Evolutionary conservation across 1,140 invertebrate species (phyloP), one percentile per base, ranked within the genome.

Genomic region (Cotesia chilonis): DNA sequence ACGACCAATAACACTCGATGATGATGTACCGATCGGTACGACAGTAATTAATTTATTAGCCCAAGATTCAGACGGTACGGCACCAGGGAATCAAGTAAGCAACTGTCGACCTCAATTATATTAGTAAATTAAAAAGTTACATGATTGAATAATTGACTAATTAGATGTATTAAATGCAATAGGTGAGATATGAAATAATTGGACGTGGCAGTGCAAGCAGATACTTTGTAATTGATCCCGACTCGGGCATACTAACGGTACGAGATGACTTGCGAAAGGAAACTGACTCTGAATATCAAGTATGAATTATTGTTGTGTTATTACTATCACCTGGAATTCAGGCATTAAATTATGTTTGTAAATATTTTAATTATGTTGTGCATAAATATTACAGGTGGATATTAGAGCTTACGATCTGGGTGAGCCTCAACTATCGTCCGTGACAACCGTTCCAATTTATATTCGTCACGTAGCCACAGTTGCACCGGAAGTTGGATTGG

Each of bases 321-420:
- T 38, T 37, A 35, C 38, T 59, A 54, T 12, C 28, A 28, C 28
- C 28, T 28, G 28, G 28, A 28, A 1, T 1, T 70, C 10, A 6
- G 41, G 38, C n/a, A 47, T 14, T 54, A 14, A 68, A 37, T 55
- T 55, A 69, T 68, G 51, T 28, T 70, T 70, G 57, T 47, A 59
- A 28, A 68, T 59, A 14, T 38, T 9, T 37, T 4, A 59, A 60
- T 59, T 59, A 59, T 12, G n/a, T 12, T 54, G 12, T 55, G 35
- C 61, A 36, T 10, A 38, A 9, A 68, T 38, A 51, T 83, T 54
- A 78, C 93, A 76, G 91, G 91, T 97, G 59, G 93, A 95, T 81
- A 91, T 98, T 0, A 90, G 92, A 72, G 95, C 94, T 0, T 95
- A 94, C 80, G 96, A 98, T 82, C 89, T 95, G 74, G 94, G 94